These are phyloP conservation scores for Nemopilema nomurai DNA, from an alignment of 30 jellyfish, hydroid and myxozoan species.

Conservation along the genomic window DNA sequence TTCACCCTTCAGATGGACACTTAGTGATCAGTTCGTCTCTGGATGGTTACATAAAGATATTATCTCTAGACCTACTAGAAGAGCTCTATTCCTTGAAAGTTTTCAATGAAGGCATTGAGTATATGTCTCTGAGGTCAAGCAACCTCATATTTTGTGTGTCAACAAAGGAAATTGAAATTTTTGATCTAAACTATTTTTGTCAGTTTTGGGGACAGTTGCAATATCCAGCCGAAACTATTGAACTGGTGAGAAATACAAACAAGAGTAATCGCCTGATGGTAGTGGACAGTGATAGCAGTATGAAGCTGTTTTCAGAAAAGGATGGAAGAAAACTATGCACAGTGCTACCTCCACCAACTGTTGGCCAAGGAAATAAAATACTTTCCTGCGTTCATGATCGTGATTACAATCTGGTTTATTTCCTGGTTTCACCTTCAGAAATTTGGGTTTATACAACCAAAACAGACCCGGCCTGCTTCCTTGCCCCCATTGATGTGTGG, in stretches of 20 bases:
- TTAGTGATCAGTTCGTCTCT: slow-evolving; percentile 74
- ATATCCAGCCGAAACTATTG: slow-evolving; percentile 60
- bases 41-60: slow-evolving; percentile 76
- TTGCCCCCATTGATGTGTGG: slow-evolving; percentile 44
- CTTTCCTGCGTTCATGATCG: slow-evolving; percentile 71
- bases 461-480: slow-evolving; percentile 89
- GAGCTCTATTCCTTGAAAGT: slow-evolving; percentile 70
- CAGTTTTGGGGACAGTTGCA: slow-evolving; percentile 78
- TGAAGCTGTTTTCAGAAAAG: slow-evolving; percentile 42
- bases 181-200: slow-evolving; percentile 69
- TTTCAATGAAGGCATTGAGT: slow-evolving; percentile 64
- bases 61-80: slow-evolving; percentile 69
- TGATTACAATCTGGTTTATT: slow-evolving; percentile 53
- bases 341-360: slow-evolving; percentile 83
- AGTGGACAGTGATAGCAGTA: slow-evolving; percentile 47
- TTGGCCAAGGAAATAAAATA: slow-evolving; percentile 34
- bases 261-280: slow-evolving; percentile 55
- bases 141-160: slow-evolving; percentile 63
- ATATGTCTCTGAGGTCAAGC: slow-evolving; percentile 55
- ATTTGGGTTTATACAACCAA: slow-evolving; percentile 81
- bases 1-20: slow-evolving; percentile 73
- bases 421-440: slow-evolving; percentile 45
- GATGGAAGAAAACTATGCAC: slow-evolving; percentile 66
- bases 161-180: slow-evolving; percentile 51
- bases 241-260: slow-evolving; percentile 12